Percentiles rank a stretch among this genome's conserved stretches.
phyloP scores from a whole-genome alignment of 2,113 vertebrate genomes.

The Sterrhoptilus dennistouni region DNA sequence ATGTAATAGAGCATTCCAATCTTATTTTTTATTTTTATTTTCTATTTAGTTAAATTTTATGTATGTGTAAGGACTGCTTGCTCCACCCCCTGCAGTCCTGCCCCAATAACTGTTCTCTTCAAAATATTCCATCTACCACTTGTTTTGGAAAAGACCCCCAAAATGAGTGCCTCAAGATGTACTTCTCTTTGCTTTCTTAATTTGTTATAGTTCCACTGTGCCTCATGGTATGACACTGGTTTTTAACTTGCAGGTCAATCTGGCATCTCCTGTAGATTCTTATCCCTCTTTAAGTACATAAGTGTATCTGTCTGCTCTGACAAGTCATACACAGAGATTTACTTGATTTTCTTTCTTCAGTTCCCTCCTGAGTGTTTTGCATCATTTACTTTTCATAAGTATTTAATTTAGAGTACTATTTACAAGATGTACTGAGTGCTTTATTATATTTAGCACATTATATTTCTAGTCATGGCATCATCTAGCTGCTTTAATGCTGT shows the following conservation, averaged over 20 bases:
- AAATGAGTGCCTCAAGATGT: not conserved
- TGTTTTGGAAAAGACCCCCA: not conserved
- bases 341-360: not conserved
- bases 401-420: not conserved
- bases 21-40: not conserved
- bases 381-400: not conserved
- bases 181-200: not conserved
- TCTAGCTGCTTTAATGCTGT: not conserved
- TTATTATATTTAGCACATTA: not conserved
- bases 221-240: not conserved
- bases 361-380: not conserved
- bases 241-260: not conserved
- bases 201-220: not conserved
- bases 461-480: not conserved
- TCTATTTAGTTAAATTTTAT: not conserved
- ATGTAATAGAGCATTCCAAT: not conserved
- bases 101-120: not conserved
- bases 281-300: not conserved
- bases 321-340: not conserved
- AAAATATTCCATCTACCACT: not conserved
- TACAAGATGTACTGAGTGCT: not conserved
- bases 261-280: not conserved
- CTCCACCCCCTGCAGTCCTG: not conserved
- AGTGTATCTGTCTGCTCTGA: not conserved
- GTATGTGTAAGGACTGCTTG: not conserved